Conservation (phyloP, 2,888 invertebrate species). For the Ephialtes manifestator region DNA sequence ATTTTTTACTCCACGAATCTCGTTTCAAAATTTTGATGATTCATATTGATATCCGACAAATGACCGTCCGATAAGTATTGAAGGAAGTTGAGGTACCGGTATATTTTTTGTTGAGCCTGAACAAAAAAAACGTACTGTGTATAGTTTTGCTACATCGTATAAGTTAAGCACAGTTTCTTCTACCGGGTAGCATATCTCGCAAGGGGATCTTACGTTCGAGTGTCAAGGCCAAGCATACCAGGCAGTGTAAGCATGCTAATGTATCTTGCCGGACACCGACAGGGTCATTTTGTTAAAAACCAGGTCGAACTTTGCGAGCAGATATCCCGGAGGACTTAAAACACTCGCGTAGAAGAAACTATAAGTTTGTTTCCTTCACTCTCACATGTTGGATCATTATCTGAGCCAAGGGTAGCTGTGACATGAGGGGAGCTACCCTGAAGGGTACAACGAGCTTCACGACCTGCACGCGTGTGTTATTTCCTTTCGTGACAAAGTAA, state of each 20-base stretch:
- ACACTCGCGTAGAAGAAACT: slow-evolving; percentile 29
- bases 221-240: slow-evolving; percentile 77
- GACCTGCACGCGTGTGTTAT: slow-evolving; percentile 38
- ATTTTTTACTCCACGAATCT: neutral
- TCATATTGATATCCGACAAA: neutral
- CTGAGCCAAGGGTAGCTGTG: slow-evolving; percentile 47
- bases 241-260: slow-evolving; percentile 65
- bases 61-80: neutral
- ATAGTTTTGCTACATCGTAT: slow-evolving; percentile 46
- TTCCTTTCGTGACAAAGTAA: slow-evolving; percentile 63
- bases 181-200: slow-evolving; percentile 65
- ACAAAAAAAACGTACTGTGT: neutral
- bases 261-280: slow-evolving; percentile 61
- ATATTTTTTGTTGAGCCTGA: neutral
- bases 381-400: slow-evolving; percentile 45
- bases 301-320: slow-evolving; percentile 59
- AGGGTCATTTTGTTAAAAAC: slow-evolving; percentile 62
- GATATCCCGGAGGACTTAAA: slow-evolving; percentile 33
- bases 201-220: slow-evolving; percentile 73
- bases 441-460: slow-evolving; percentile 53
- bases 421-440: slow-evolving; percentile 34
- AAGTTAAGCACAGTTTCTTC: slow-evolving; percentile 55
- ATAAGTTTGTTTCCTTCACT: slow-evolving; percentile 13
- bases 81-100: neutral
- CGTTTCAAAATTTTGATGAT: neutral